These are phyloP conservation scores for Spodoptera exigua DNA, from an alignment of 2,888 invertebrate genomes.

Conservation along the genomic window DNA sequence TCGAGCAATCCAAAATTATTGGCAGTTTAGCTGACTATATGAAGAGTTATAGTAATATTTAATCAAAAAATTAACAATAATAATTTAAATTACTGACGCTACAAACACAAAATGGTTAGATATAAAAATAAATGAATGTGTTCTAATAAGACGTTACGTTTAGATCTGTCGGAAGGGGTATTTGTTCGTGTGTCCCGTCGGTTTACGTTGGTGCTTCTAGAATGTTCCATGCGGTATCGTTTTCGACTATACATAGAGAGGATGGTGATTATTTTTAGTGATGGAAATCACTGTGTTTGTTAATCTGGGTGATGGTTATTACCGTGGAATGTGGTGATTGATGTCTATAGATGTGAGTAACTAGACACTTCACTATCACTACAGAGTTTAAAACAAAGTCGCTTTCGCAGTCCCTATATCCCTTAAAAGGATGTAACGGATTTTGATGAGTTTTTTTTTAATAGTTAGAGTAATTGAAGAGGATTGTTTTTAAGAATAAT, in stretches of 20 bases:
- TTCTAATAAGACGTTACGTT: conserved; percentile 23
- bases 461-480: too few species aligned
- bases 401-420: too few species aligned
- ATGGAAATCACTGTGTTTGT: conserved; percentile 1
- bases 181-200: conserved; percentile 20
- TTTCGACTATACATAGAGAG: conserved; percentile 4
- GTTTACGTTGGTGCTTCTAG: conserved; percentile 43
- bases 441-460: too few species aligned
- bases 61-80: conserved; percentile 2
- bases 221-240: conserved; percentile 18
- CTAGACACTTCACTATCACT: background rate
- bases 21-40: too few species aligned
- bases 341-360: conserved; percentile 26
- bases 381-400: too few species aligned
- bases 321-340: conserved; percentile 6
- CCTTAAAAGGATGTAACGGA: too few species aligned
- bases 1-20: too few species aligned
- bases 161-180: conserved; percentile 34
- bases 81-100: conserved; percentile 1
- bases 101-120: conserved; percentile 32
- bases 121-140: conserved; percentile 27
- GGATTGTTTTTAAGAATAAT: too few species aligned
- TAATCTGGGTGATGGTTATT: conserved; percentile 39
- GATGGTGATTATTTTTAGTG: background rate
- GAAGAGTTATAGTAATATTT: background rate